Evolutionary conservation across 2,113 vertebrate species (phyloP), one percentile per base, ranked within the genome.

Genomic region (Atherinomorus stipes): DNA sequence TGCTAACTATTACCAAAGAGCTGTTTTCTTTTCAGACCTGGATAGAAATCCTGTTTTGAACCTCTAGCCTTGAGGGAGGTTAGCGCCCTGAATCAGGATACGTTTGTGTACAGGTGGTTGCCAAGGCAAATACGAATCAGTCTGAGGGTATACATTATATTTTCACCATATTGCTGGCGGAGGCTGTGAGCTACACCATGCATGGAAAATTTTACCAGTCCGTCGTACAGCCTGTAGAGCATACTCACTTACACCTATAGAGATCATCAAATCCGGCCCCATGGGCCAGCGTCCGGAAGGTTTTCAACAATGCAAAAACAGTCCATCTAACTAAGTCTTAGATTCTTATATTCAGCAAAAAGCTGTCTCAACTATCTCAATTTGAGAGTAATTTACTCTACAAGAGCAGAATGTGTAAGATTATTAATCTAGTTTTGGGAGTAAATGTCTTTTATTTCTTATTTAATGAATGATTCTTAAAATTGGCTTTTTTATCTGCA

Each of bases 1-100:
- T 90, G 88, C 44, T 67, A 84, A 83, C 80, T 9, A 82, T 91
- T 91, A 87, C 85, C 85, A 71, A 64, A 70, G 25, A 58, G 28
- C 69, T 53, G 76, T 61, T 84, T 87, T 82, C 67, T 64, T 71
- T 83, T 76, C 62, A 77, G 34, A 61, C 81, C 79, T 80, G 50
- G 22, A 61, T 50, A 51, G 26, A 68, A 63, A 42, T 47, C 63
- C 38, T 89, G 72, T 89, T 87, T 88, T 78, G 65, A 67, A 78
- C 75, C 69, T 49, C 54, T 28, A 47, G 69, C 89, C 85, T 85
- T 65, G 74, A 85, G 72, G 83, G 76, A 76, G 72, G 77, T 80
- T 79, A 47, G 49, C 4, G 13, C 80, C 81, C 68, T 81, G 75
- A 76, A 77, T 87, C 75, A 64, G 71, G 69, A 79, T 25, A 22